A percentile compares a stretch with the other conserved stretches of the same genome.
phyloP scores from a whole-genome alignment of 2,797 vertebrate species.

The Channallabes apus region DNA sequence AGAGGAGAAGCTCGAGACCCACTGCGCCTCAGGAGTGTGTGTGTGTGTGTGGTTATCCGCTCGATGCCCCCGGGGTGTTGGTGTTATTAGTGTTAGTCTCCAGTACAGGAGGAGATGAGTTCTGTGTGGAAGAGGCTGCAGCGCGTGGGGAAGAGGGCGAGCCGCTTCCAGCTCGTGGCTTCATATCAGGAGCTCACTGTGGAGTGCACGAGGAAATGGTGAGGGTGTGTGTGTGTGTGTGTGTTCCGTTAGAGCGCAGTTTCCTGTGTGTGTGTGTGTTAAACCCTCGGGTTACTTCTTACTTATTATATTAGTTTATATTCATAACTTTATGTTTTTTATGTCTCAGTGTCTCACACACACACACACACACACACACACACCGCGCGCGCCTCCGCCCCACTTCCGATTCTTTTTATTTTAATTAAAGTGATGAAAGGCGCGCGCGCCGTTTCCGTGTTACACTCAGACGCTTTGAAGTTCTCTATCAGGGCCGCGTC shows the following conservation, averaged over 20 bases:
- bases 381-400: not conserved
- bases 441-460: not conserved
- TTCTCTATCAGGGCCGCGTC: not conserved
- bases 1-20: not conserved
- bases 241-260: slow-evolving; percentile 43
- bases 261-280: not conserved
- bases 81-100: no score
- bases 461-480: not conserved
- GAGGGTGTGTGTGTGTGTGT: slow-evolving; percentile 59
- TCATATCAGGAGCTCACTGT: slow-evolving; percentile 87
- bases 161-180: slow-evolving; percentile 89
- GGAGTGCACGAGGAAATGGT: slow-evolving; percentile 92
- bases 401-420: not conserved
- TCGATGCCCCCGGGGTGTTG: not conserved
- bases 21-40: not conserved
- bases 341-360: not conserved
- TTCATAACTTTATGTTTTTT: no score
- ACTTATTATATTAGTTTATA: no score
- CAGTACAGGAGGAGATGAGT: slow-evolving; percentile 72
- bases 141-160: slow-evolving; percentile 87
- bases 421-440: not conserved
- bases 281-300: no score
- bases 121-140: slow-evolving; percentile 93
- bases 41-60: not conserved
- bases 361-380: slow-evolving; percentile 8